Base-by-base conservation (phyloP, 2,888 invertebrate genomes). In the Tipula lateralis region DNA sequence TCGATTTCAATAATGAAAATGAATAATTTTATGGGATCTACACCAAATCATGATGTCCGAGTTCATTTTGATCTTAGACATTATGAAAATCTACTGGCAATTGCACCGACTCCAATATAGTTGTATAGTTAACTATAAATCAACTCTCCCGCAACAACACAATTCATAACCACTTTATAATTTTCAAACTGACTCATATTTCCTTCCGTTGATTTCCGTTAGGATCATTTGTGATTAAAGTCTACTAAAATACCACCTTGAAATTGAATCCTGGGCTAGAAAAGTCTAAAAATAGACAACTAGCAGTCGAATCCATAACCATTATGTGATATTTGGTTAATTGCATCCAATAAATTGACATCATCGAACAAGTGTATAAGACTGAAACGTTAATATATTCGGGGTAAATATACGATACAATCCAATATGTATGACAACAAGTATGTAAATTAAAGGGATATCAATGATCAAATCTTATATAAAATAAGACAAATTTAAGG, bases 401-500 rank as follows among this genome's bases (percentile, higher is more conserved):
- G 39, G 39, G n/a, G 39, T 44, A 44, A 44, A 12, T 5, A 4
- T 44, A 44, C 12, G 19, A 39, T 13, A 9, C 13, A 39, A 50
- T 50, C 50, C 50, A 50, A 19, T 12, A 44, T 66, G n/a, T 24
- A n/a, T 32, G 32, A 30, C 29, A 29, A 82, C 82, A 83, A 83
- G 16, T 32, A 81, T n/a, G 81, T 13, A 81, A 29, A 29, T 81
- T 29, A 29, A 81, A 29, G 30, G 81, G 30, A 81, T 29, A 9
- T 12, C 29, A 81, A 81, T 29, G 6, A 66, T 66, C 66, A 66
- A 50, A 9, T 39, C 13, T 83, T 34, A 83, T 34, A 83, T n/a
- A 30, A 34, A 83, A 83, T 83, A 83, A 83, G n/a, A 34, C 32
- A 83, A 34, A 83, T 34, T 34, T 34, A 83, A 83, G 83, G 19